These are phyloP conservation scores for Drosophila ambigua DNA, from an alignment of 1,140 invertebrate species.

Conservation along the genomic window DNA sequence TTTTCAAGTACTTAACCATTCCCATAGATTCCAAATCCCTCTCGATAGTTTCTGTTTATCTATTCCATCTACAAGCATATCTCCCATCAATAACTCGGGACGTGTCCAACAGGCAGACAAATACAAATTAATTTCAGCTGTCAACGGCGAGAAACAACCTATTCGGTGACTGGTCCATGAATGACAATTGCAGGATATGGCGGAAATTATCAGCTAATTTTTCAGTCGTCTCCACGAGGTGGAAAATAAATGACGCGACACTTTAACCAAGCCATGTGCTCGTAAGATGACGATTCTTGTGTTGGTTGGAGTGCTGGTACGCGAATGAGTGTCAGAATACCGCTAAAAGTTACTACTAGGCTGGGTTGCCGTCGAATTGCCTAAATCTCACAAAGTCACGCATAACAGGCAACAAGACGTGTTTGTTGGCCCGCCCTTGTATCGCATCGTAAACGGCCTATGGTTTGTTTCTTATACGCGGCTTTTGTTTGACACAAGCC, in stretches of 20 bases:
- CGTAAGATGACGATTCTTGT: constrained; percentile 52
- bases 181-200: too few relatives aligned
- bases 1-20: too few relatives aligned
- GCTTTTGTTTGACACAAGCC: constrained; percentile 49
- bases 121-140: constrained; percentile 54
- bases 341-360: constrained; percentile 32
- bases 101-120: constrained; percentile 24
- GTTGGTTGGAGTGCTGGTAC: constrained; percentile 9
- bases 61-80: constrained; percentile 1
- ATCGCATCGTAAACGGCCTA: neutral
- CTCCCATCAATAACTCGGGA: constrained; percentile 28
- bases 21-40: too few relatives aligned
- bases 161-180: neutral
- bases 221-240: constrained; percentile 50
- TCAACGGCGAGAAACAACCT: constrained; percentile 48
- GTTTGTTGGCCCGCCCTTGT: constrained; percentile 13
- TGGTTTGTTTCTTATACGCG: constrained; percentile 30
- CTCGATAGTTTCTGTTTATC: neutral
- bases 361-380: too few relatives aligned
- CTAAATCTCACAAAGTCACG: constrained; percentile 25
- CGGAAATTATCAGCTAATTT: constrained; percentile 61
- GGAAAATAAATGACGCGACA: constrained; percentile 60
- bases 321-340: neutral
- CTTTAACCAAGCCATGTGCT: constrained; percentile 45
- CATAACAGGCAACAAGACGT: constrained; percentile 12